Conservation (phyloP, 2,888 invertebrate species). For the Lasioglossum leucozonium region DNA sequence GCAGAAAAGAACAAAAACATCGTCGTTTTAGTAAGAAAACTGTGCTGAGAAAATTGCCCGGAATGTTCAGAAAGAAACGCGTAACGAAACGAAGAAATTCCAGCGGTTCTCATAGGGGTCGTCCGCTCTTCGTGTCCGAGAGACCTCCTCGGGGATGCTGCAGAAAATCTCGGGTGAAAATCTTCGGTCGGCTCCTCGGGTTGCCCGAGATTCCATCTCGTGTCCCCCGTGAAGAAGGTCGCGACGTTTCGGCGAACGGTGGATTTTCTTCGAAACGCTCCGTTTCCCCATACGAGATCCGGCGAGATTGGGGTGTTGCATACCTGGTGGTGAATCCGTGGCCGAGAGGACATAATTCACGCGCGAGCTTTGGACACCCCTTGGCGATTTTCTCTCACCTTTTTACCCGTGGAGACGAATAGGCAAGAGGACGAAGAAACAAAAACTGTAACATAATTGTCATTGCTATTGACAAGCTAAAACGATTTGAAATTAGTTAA, state of each 20-base stretch:
- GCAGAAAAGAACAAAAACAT: too few relatives aligned
- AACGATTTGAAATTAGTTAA: too few relatives aligned
- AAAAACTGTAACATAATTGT: too few relatives aligned
- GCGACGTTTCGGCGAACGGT: slow-evolving; percentile 46
- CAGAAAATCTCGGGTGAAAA: slow-evolving; percentile 24
- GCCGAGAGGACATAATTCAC: slow-evolving; percentile 1
- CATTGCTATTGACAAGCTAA: too few relatives aligned
- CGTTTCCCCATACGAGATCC: slow-evolving; percentile 53
- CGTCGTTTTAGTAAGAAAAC: neutral
- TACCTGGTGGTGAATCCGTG: slow-evolving; percentile 6
- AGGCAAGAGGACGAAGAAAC: too few relatives aligned
- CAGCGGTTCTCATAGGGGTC: neutral
- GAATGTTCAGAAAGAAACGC: neutral
- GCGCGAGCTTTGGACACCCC: neutral
- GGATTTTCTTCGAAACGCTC: slow-evolving; percentile 45
- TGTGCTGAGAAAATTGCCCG: neutral
- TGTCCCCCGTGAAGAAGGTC: slow-evolving; percentile 60
- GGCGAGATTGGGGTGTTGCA: slow-evolving; percentile 56
- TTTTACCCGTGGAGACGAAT: neutral
- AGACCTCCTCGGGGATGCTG: slow-evolving; percentile 20
- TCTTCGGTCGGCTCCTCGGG: slow-evolving; percentile 25
- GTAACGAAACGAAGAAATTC: neutral
- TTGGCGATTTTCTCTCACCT: neutral
- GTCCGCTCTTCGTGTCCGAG: neutral
- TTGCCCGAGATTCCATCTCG: slow-evolving; percentile 59